These are phyloP conservation scores for Cheilosia vulpina DNA, from an alignment of 2,888 invertebrate genomes.

Conservation along the genomic window DNA sequence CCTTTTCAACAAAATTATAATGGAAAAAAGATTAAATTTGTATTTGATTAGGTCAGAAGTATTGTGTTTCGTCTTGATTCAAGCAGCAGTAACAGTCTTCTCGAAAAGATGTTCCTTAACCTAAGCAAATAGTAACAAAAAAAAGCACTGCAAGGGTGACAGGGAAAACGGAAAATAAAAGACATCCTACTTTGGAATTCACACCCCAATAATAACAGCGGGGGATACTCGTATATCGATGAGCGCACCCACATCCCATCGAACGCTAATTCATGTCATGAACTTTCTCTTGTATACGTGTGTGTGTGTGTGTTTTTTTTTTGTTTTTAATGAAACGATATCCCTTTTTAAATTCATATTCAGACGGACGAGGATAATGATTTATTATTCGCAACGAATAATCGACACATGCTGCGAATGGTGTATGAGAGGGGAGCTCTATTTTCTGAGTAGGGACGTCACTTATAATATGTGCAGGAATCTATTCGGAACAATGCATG, in stretches of 20 bases:
- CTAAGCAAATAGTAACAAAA: not conserved
- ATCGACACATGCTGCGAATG: not conserved
- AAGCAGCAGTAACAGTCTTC: not conserved
- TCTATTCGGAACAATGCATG: not conserved
- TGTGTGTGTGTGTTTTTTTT: not conserved
- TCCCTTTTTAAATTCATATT: not conserved
- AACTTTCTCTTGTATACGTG: not conserved
- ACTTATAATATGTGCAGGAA: not conserved
- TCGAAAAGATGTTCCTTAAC: not conserved
- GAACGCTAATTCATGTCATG: slow-evolving; percentile 1
- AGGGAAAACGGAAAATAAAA: no score
- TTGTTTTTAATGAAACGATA: not conserved
- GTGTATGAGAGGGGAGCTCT: not conserved
- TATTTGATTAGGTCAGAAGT: slow-evolving; percentile 44
- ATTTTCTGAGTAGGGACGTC: not conserved
- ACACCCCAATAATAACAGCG: not conserved
- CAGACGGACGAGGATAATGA: not conserved
- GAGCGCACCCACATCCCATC: not conserved
- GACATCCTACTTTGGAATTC: not conserved
- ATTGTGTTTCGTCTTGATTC: not conserved
- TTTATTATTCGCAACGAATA: slow-evolving; percentile 1
- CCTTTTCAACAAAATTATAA: not conserved
- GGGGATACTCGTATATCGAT: not conserved
- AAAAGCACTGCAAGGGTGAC: not conserved
- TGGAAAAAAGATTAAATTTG: slow-evolving; percentile 38